Evolutionary conservation across 2,888 invertebrate genomes (phyloP).

Genomic region (Pristionchus maxplancki): DNA sequence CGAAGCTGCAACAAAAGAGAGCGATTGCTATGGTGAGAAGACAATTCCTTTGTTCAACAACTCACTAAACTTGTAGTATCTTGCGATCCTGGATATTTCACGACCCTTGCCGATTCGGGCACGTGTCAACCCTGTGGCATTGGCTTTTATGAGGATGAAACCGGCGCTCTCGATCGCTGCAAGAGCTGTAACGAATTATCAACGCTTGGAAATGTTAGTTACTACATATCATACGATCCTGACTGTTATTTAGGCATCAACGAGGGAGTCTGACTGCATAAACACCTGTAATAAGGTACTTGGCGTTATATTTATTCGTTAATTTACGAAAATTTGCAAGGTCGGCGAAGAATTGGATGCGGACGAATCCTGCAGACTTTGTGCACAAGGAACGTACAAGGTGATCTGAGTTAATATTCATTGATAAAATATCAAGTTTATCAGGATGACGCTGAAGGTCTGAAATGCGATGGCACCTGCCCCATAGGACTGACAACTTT

Average conservation of each 20-base stretch:
- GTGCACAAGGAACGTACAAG: background rate
- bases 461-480: background rate
- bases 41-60: background rate
- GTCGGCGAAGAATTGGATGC: background rate
- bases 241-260: background rate
- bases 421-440: background rate
- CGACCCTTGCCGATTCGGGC: background rate
- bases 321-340: background rate
- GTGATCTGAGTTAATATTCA: background rate
- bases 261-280: background rate
- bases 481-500: background rate
- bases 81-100: background rate
- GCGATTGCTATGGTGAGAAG: background rate
- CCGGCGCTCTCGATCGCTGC: background rate
- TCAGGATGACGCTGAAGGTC: background rate
- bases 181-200: background rate
- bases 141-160: background rate
- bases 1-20: background rate
- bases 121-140: background rate
- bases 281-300: background rate
- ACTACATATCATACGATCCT: background rate
- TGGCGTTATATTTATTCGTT: background rate
- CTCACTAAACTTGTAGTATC: too few relatives aligned
- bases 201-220: background rate
- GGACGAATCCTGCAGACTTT: background rate